phyloP scores from a whole-genome alignment of 1,140 invertebrate species.

The Cydia splendana region DNA sequence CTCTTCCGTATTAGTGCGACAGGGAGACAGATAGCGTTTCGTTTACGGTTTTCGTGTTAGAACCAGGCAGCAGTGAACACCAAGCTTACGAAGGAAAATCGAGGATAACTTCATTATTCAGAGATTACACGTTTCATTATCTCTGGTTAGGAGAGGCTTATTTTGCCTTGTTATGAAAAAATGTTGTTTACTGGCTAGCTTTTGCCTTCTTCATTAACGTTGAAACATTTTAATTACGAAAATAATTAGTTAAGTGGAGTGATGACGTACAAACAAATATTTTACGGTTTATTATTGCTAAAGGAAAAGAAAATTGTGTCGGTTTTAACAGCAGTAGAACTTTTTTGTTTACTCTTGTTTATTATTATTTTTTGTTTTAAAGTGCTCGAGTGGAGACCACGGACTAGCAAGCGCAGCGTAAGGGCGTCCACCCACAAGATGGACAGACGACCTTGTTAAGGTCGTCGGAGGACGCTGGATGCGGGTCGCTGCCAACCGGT shows the following conservation, averaged over 20 bases:
- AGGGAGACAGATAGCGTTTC: no score
- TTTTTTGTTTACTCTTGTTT: no score
- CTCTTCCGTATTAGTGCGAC: no score
- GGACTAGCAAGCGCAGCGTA: no score
- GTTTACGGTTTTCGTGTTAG: no score
- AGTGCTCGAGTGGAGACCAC: no score
- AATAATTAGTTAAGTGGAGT: neutral
- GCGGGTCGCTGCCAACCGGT: no score
- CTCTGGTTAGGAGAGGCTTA: slow-evolving; percentile 17
- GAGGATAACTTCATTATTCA: slow-evolving; percentile 20
- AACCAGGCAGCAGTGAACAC: neutral
- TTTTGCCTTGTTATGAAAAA: slow-evolving; percentile 26
- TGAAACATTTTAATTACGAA: slow-evolving; percentile 21
- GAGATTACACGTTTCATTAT: slow-evolving; percentile 30
- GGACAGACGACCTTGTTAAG: no score
- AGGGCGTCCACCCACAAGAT: no score
- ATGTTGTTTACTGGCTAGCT: slow-evolving; percentile 9
- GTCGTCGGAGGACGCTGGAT: no score
- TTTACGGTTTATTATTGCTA: neutral
- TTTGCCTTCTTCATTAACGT: slow-evolving; percentile 16
- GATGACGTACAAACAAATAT: neutral
- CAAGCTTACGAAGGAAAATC: neutral
- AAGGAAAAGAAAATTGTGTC: neutral
- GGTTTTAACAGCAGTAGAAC: no score
- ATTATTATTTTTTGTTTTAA: no score